A percentile compares a stretch with the other conserved stretches of the same genome.
phyloP scores from a whole-genome alignment of 2,113 vertebrate species.

The Tretioscincus oriximinensis region DNA sequence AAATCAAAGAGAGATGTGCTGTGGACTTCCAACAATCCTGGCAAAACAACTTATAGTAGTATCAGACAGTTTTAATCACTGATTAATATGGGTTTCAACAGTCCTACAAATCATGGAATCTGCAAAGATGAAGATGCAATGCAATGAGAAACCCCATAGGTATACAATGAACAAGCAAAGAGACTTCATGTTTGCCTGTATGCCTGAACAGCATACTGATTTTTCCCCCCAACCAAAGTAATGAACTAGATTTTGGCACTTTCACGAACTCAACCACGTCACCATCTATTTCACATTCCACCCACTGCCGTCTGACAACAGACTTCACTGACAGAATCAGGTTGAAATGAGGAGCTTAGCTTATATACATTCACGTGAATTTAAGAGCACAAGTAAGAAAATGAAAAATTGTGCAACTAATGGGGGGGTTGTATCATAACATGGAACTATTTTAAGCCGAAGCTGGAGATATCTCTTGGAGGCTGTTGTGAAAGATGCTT shows the following conservation, averaged over 20 bases:
- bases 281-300: not conserved
- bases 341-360: not conserved
- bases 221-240: not conserved
- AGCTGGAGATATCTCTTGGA: conserved; percentile 24
- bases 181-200: not conserved
- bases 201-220: not conserved
- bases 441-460: conserved; percentile 44
- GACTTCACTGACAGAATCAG: rapidly evolving
- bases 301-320: not conserved
- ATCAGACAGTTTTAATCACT: too few species aligned
- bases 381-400: not conserved
- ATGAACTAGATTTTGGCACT: not conserved
- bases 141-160: not conserved
- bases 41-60: too few species aligned
- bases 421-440: conserved; percentile 39
- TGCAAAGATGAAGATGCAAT: not conserved
- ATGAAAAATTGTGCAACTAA: not conserved
- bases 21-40: too few species aligned
- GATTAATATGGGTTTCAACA: too few species aligned
- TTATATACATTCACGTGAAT: not conserved
- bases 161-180: not conserved
- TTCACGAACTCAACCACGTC: not conserved
- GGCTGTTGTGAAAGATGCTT: conserved; percentile 30
- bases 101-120: not conserved
- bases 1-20: too few species aligned